Evolutionary conservation across 2,888 invertebrate genomes (phyloP).

Genomic region (Leptinotarsa peninsularis): DNA sequence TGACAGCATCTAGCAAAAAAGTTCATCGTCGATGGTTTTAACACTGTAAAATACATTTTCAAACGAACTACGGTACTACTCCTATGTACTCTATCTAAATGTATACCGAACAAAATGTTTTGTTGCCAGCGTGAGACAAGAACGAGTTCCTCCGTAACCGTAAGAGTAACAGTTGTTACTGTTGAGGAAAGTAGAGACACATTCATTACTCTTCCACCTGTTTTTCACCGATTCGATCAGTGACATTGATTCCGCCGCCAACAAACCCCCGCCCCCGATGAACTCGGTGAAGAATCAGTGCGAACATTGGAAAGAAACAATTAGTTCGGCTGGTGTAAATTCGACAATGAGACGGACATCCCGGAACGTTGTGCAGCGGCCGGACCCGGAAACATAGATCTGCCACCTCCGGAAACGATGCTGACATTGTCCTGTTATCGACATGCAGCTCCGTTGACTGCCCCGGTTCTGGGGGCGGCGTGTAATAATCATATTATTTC

Average conservation of each 20-base stretch:
- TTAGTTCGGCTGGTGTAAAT: conserved; percentile 45
- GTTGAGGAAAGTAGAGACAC: not conserved
- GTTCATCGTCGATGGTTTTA: too few relatives aligned
- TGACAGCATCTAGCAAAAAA: too few relatives aligned
- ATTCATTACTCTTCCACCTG: not conserved
- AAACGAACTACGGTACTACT: too few relatives aligned
- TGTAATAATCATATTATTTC: conserved; percentile 60
- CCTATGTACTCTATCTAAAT: too few relatives aligned
- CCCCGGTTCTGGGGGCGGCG: conserved; percentile 43
- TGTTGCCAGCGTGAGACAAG: too few relatives aligned
- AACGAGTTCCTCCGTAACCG: too few relatives aligned
- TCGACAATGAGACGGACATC: conserved; percentile 55
- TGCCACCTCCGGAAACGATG: conserved; percentile 57
- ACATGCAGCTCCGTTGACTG: conserved; percentile 52
- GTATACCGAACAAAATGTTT: too few relatives aligned
- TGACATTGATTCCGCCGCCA: not conserved
- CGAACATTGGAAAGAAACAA: conserved; percentile 37
- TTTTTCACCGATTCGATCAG: not conserved
- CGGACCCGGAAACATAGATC: conserved; percentile 60
- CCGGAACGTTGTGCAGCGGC: conserved; percentile 49
- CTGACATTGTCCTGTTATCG: conserved; percentile 62
- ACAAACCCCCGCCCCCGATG: not conserved
- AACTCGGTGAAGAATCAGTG: conserved; percentile 25
- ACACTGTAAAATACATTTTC: too few relatives aligned
- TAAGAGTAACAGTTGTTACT: too few relatives aligned